phyloP scores from a whole-genome alignment of 1,140 invertebrate genomes.

The Fopius arisanus region DNA sequence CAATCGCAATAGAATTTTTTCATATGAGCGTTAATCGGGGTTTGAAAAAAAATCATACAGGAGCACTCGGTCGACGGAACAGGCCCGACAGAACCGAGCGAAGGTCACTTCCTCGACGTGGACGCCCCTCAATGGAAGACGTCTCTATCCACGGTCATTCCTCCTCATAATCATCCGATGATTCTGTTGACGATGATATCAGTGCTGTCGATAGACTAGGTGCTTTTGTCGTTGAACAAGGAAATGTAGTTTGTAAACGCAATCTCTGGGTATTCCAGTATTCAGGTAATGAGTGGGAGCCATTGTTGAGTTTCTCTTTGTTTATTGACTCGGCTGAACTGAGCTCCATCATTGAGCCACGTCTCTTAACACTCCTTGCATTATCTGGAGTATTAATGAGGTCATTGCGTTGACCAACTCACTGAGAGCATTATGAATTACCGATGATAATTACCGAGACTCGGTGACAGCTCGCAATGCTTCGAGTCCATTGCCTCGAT shows the following conservation, averaged over 20 bases:
- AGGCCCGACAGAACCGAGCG: constrained; percentile 49
- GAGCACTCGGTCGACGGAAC: constrained; percentile 55
- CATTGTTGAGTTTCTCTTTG: constrained; percentile 51
- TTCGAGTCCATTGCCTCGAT: constrained; percentile 49
- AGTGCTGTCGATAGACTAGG: constrained; percentile 57
- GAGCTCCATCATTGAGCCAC: constrained; percentile 64
- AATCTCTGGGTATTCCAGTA: constrained; percentile 56
- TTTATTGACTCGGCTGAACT: constrained; percentile 48
- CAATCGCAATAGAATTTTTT: background rate
- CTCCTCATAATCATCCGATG: constrained; percentile 58
- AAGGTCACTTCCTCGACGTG: constrained; percentile 39
- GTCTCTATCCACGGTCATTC: constrained; percentile 54
- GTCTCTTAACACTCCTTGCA: constrained; percentile 41
- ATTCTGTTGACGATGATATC: constrained; percentile 59
- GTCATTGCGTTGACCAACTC: background rate
- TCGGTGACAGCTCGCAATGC: constrained; percentile 45
- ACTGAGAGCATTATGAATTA: background rate
- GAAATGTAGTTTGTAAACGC: constrained; percentile 50
- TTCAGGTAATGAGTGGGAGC: constrained; percentile 58
- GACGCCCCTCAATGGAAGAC: constrained; percentile 47
- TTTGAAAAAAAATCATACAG: constrained; percentile 44
- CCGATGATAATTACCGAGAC: background rate
- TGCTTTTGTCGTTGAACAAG: constrained; percentile 46
- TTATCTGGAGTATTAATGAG: constrained; percentile 34
- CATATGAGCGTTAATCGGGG: background rate